phyloP scores from a whole-genome alignment of 2,797 vertebrate genomes.

The Arctocebus calabarensis region DNA sequence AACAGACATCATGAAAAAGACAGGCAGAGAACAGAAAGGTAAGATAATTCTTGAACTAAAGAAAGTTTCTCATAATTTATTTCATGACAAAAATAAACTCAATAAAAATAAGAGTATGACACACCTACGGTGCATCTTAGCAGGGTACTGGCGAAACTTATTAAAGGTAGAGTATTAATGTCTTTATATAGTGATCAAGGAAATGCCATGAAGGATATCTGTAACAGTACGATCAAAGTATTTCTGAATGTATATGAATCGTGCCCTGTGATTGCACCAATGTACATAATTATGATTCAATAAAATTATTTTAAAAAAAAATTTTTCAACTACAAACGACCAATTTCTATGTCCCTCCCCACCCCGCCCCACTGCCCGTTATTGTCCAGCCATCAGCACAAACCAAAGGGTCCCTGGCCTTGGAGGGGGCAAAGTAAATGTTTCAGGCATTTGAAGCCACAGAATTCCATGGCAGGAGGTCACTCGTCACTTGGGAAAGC shows the following conservation, averaged over 20 bases:
- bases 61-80: background rate
- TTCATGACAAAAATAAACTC: background rate
- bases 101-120: background rate
- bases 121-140: too few relatives aligned
- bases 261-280: too few relatives aligned
- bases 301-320: too few relatives aligned
- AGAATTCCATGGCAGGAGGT: slow-evolving; percentile 13
- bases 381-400: background rate
- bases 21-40: too few relatives aligned
- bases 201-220: too few relatives aligned
- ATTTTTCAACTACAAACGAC: background rate
- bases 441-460: slow-evolving; percentile 2
- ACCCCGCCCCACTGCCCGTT: background rate
- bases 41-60: background rate
- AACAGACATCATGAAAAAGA: background rate
- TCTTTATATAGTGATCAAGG: too few relatives aligned
- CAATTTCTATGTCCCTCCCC: background rate
- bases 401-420: background rate
- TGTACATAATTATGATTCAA: too few relatives aligned
- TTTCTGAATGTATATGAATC: too few relatives aligned
- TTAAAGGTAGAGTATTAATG: too few relatives aligned
- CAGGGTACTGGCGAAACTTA: too few relatives aligned
- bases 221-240: too few relatives aligned
- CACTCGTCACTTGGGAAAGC: slow-evolving; percentile 28
- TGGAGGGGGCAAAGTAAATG: background rate